Evolutionary conservation across 2,888 invertebrate species (phyloP).

Genomic region (Bruchidius siliquastri): DNA sequence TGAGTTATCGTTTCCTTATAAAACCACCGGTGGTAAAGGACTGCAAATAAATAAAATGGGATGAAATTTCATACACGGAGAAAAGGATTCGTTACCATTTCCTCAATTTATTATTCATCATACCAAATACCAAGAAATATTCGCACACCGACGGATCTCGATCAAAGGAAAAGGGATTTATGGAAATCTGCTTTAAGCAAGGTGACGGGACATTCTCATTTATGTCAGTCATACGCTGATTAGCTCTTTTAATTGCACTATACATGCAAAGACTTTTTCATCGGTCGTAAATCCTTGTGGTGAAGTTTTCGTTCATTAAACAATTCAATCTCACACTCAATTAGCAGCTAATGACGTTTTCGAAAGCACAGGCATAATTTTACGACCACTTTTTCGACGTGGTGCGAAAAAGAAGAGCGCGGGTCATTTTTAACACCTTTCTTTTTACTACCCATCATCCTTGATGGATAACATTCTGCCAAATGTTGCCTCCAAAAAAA

Average conservation of each 20-base stretch:
- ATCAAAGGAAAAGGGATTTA: no score
- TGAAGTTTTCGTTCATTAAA: neutral
- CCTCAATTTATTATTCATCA: no score
- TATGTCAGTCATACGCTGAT: neutral
- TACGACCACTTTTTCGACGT: neutral
- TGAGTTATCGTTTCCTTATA: neutral
- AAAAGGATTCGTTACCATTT: neutral
- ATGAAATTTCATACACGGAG: neutral
- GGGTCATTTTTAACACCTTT: neutral
- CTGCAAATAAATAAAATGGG: neutral
- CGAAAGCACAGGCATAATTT: neutral
- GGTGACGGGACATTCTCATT: neutral
- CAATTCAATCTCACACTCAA: constrained; percentile 1
- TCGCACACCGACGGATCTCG: no score
- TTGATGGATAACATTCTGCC: neutral
- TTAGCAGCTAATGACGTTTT: constrained; percentile 1
- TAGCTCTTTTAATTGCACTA: neutral
- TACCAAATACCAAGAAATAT: no score
- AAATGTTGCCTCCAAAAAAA: neutral
- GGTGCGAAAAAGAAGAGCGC: neutral
- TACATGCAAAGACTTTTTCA: neutral
- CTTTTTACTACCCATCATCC: neutral
- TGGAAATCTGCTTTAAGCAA: no score
- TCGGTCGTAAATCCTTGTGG: neutral
- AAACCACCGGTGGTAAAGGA: neutral